Base-by-base conservation (phyloP, 2,888 invertebrate genomes). In the Stegana nigrithorax region DNA sequence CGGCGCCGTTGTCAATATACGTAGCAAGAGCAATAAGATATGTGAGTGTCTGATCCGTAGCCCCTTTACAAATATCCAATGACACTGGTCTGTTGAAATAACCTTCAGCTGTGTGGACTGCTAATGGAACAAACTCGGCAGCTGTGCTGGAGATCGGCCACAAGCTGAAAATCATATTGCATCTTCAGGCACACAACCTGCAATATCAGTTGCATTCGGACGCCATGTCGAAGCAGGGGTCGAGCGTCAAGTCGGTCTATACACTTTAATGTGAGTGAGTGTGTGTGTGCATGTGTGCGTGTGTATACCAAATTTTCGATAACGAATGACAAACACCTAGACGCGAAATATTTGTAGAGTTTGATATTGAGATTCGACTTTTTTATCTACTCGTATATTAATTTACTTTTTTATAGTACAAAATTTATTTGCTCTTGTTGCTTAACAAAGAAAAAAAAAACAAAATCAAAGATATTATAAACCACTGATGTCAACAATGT, bases 211-310 rank as follows among this genome's bases (percentile, higher is more conserved):
- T 75, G 39, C 75, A 75, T 59, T 71, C 75, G 19, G 79, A 75
- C 67, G 73, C 75, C 29, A 77, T 75, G 79, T 60, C 63, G 8
- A 73, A 75, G 45, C 39, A 68, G 8, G 70, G 66, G 60, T 70
- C 79, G 17, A 89, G 89, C 72, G 92, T 93, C 70, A 93, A 93
- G 88, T 68, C 82, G 39, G 75, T 77, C 45, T 83, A 80, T 65
- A 76, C 73, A 60, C 65, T 83, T 53, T 83, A 72, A 70, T 21
- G n/a, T 25, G 23, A 66, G 17, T 17, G 36, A 32, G 10, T n/a
- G 32, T 12, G n/a, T 32, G 8, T 1, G n/a, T 1, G 2, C n/a
- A 12, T 32, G 8, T 3, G 10, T 36, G 4, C n/a, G 10, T 5
- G 10, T 3, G 4, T 36, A 5, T 36, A n/a, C n/a, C 36, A 3